A percentile compares a stretch with the other conserved stretches of the same genome.
phyloP scores from a whole-genome alignment of 2,797 vertebrate species.

The Dryobates pubescens region DNA sequence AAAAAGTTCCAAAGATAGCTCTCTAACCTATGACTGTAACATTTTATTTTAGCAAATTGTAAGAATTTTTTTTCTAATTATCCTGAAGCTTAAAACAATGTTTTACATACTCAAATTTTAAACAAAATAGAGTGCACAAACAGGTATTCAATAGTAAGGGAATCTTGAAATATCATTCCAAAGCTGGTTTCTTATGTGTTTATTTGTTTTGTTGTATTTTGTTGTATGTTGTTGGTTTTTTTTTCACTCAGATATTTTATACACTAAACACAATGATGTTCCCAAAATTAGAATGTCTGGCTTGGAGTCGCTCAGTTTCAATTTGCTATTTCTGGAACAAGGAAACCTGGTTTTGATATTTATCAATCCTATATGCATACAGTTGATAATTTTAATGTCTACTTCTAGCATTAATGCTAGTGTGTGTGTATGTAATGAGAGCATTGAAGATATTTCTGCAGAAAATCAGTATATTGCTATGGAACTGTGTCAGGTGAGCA shows the following conservation, averaged over 20 bases:
- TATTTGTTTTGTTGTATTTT: background rate
- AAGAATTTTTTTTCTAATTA: background rate
- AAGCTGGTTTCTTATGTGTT: background rate
- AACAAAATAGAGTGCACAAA: background rate
- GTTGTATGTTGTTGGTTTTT: no score
- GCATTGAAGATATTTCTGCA: background rate
- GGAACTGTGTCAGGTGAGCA: rapidly evolving
- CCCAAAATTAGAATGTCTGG: background rate
- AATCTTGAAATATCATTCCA: background rate
- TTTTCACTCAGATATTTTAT: background rate
- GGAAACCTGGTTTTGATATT: background rate
- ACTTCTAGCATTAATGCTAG: background rate
- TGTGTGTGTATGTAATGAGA: background rate
- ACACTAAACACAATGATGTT: background rate
- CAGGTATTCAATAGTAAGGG: rapidly evolving
- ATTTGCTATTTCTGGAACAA: background rate
- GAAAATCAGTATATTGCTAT: background rate
- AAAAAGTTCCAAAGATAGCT: background rate
- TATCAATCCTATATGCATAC: background rate
- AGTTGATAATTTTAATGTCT: background rate
- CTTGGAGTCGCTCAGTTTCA: background rate
- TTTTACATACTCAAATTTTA: background rate
- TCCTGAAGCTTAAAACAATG: background rate
- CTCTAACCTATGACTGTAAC: rapidly evolving
- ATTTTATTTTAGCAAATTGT: background rate